Percentiles rank a stretch among this genome's conserved stretches.
Evolutionary conservation across 2,113 vertebrate genomes (phyloP).

Genomic region (Istiophorus platypterus): DNA sequence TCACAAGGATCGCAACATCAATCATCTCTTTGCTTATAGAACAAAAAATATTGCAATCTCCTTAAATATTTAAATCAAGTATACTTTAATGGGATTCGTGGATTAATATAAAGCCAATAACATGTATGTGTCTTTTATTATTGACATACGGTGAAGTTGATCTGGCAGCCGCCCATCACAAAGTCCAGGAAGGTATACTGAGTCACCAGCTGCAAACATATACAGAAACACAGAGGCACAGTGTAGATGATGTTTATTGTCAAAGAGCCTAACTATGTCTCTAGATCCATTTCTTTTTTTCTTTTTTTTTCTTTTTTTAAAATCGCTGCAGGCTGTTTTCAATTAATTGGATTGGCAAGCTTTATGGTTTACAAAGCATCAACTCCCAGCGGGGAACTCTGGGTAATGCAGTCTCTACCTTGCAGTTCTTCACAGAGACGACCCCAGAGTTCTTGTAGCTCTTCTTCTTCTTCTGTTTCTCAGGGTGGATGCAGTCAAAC

Average conservation of each 20-base stretch:
- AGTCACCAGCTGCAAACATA: conserved; percentile 58
- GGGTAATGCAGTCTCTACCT: conserved; percentile 79
- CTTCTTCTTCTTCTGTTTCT: conserved; percentile 95
- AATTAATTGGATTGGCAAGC: too few relatives aligned
- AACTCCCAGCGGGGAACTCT: neutral
- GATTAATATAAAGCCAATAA: neutral
- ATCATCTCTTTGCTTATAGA: neutral
- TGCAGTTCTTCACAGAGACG: conserved; percentile 88
- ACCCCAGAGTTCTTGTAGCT: conserved; percentile 94
- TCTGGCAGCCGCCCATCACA: conserved; percentile 81
- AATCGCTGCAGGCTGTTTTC: too few relatives aligned
- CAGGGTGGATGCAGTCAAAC: conserved; percentile 92
- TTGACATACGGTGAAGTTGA: conserved; percentile 76
- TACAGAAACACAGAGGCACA: neutral
- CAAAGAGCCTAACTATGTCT: too few relatives aligned
- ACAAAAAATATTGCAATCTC: neutral
- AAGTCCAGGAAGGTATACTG: conserved; percentile 77
- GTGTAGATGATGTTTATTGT: neutral
- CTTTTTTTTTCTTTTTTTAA: too few relatives aligned
- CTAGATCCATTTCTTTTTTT: too few relatives aligned
- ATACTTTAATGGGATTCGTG: neutral
- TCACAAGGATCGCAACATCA: neutral
- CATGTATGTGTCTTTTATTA: neutral
- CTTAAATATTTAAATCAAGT: neutral
- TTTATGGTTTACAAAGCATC: neutral